phyloP scores from a whole-genome alignment of 2,888 invertebrate genomes.

The Willowsia nigromaculata region DNA sequence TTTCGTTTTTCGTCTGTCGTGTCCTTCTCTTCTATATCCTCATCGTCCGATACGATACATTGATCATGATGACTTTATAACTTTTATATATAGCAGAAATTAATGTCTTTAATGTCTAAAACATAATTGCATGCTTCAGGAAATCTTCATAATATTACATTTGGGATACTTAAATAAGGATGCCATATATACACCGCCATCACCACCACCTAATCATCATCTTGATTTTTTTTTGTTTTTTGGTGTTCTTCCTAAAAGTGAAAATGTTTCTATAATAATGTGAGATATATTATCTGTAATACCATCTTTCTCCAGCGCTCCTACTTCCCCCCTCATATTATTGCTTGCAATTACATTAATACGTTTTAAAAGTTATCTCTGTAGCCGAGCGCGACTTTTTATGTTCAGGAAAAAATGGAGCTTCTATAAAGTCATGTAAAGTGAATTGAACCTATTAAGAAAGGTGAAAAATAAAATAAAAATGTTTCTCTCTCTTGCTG shows the following conservation, averaged over 20 bases:
- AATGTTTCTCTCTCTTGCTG: not conserved
- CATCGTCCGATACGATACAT: slow-evolving; percentile 48
- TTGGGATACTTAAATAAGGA: not conserved
- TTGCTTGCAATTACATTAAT: slow-evolving; percentile 38
- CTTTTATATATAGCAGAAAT: slow-evolving; percentile 58
- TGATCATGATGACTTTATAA: slow-evolving; percentile 66
- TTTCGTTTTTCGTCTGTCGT: slow-evolving; percentile 35
- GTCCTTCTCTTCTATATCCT: not conserved
- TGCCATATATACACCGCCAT: not conserved
- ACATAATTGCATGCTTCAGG: slow-evolving; percentile 61
- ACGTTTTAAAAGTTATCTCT: slow-evolving; percentile 43
- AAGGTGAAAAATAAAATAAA: slow-evolving; percentile 11
- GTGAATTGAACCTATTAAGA: slow-evolving; percentile 30
- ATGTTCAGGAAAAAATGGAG: not conserved
- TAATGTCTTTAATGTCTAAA: slow-evolving; percentile 46
- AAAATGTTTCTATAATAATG: slow-evolving; percentile 13
- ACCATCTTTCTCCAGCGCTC: not conserved
- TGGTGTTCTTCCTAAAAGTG: not conserved
- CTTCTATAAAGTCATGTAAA: slow-evolving; percentile 12
- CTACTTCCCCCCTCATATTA: no score
- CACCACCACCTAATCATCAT: slow-evolving; percentile 20
- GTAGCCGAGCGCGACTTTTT: not conserved
- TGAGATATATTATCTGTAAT: not conserved
- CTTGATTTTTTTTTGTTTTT: not conserved
- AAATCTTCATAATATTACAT: slow-evolving; percentile 37